Conservation (phyloP, 2,113 vertebrate species). For the Phylloscopus trochilus region DNA sequence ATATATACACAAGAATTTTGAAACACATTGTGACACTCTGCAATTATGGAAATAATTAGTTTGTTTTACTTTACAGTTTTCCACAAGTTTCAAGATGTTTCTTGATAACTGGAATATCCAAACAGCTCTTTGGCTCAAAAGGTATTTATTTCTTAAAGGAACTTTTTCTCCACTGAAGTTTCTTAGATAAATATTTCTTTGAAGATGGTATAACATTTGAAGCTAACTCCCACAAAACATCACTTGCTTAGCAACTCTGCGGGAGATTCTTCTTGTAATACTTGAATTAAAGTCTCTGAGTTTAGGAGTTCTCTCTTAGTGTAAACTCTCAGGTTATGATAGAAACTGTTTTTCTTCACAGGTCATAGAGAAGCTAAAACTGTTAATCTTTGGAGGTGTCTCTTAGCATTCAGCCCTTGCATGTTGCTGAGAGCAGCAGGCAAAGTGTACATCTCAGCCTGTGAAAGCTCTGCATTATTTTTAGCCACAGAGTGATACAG, state of each 20-base stretch:
- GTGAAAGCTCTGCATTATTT: not conserved
- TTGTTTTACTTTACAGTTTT: constrained; percentile 79
- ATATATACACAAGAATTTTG: not conserved
- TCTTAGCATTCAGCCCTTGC: not conserved
- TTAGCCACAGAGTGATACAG: not conserved
- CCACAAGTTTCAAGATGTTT: constrained; percentile 98
- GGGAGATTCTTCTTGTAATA: not conserved
- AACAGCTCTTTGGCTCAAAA: constrained; percentile 97
- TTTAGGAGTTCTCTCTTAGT: not conserved
- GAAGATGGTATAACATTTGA: not conserved
- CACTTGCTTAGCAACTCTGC: not conserved
- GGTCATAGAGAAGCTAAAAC: not conserved
- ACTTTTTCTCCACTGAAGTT: not conserved
- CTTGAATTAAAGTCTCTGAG: not conserved
- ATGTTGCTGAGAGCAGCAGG: not conserved
- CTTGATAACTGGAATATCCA: constrained; percentile 99
- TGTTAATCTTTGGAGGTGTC: not conserved
- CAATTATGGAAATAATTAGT: not conserved
- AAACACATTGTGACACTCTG: not conserved
- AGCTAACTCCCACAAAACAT: not conserved
- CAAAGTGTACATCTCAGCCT: not conserved
- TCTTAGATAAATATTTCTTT: not conserved
- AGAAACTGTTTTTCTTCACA: not conserved
- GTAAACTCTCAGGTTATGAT: not conserved
- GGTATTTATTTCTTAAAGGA: constrained; percentile 73